Base-by-base conservation (phyloP, 2,888 invertebrate genomes). In the Tinea pellionella region DNA sequence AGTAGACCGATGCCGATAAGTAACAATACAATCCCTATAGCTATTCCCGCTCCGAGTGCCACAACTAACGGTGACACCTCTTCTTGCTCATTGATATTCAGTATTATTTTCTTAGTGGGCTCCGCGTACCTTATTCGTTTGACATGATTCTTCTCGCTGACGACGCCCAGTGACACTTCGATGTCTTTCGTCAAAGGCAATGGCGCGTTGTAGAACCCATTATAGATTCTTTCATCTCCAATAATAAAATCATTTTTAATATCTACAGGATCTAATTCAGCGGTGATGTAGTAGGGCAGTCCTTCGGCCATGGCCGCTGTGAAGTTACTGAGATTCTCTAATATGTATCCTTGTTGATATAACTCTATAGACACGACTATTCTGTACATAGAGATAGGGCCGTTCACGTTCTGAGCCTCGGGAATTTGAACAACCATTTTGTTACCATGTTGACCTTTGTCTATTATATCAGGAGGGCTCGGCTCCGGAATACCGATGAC, bases 251-350 rank as follows among this genome's bases (percentile, higher is more conserved):
- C 88, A 65, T 89, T 87, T 51, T 90, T 80, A 9, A 91, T 89
- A 63, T 91, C 89, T 65, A 90, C 88, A 18, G 92, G 91, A 60
- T 90, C 89, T 62, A 97, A 78, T 75, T 95, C 94, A 0, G 94
- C 96, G 6, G 95, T 89, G 30, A 96, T 92, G 71, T 97, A 97
- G 73, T 94, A 96, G 1, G 92, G 91, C 3, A 92, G 74, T 0
- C 92, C 93, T 63, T 92, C 90, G 47, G 89, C 88, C 59, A 82
- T 80, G 0, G 96, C 92, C 67, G 90, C 89, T 61, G 90, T 78
- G 77, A 91, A 92, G 69, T 92, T 89, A n/a, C 89, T 89, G 13
- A 92, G 85, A 59, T 86, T 88, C 37, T 90, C 89, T 61, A 80
- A 82, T 64, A 90, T 91, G 69, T 91, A 92, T 16, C 89, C 90